Base-by-base conservation (phyloP, 1,140 invertebrate species). In the Drosophila neocordata region DNA sequence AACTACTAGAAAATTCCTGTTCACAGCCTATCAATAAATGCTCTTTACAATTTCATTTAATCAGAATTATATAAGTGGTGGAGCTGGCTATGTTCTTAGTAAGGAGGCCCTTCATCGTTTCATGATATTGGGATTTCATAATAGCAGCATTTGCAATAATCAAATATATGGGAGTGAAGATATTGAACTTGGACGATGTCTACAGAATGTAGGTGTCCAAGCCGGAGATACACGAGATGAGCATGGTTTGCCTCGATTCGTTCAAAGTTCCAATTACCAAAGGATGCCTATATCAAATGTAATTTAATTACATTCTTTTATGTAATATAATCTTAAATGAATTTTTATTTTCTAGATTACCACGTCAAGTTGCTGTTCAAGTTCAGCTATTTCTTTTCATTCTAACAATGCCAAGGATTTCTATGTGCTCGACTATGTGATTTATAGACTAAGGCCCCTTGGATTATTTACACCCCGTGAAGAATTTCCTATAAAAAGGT, bases 331-430 rank as follows among this genome's bases (percentile, higher is more conserved):
- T 13, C 18, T 12, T 6, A 24, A 24, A 9, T 58, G 44, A 27
- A 9, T 55, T 13, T n/a, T 18, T 8, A 37, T 41, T 31, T 62
- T 95, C 93, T 48, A 98, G 71, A 38, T 13, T n/a, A 52, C 59
- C 0, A 24, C 2, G 11, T 22, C 35, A 0, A 95, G 97, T 69
- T 99, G 98, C 88, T 99, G 98, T 91, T 98, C 97, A 8, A 98
- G 98, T 88, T 96, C 96, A 80, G 97, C 98, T 0, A 95, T 99
- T 15, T 97, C 97, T 0, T 99, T 99, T 93, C 98, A 99, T 92
- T 99, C 99, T 83, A 96, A 98, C 5, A 94, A 94, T 15, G 96
- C 97, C 0, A 95, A 97, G 78, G 94, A 96, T 92, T 98, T 99
- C 96, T 99, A 99, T 90, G 96, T 98, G 2, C 90, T 99, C 18